A percentile compares a stretch with the other conserved stretches of the same genome.
These are phyloP conservation scores for Chorisops tibialis DNA, from an alignment of 2,888 invertebrate species.

Conservation along the genomic window DNA sequence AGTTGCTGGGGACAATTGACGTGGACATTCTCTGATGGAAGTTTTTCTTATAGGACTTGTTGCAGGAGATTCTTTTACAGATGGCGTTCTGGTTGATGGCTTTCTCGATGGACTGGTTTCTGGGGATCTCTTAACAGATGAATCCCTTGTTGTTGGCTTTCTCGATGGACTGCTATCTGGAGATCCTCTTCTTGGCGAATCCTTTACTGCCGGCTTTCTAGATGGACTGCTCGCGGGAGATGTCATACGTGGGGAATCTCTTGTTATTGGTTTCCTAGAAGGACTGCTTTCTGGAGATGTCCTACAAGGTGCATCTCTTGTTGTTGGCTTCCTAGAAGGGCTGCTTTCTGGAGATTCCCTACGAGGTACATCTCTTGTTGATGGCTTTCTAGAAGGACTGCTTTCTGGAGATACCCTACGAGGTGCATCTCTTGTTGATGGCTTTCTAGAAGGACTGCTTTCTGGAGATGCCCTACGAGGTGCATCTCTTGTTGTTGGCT, in stretches of 20 bases:
- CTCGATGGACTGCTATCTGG: slow-evolving; percentile 32
- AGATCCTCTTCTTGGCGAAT: slow-evolving; percentile 33
- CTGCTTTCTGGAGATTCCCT: background rate
- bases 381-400: background rate
- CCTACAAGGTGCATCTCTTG: slow-evolving; percentile 48
- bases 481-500: background rate
- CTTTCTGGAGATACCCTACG: too few relatives aligned
- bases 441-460: background rate
- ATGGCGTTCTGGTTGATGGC: too few relatives aligned
- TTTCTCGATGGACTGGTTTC: background rate
- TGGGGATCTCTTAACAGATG: slow-evolving; percentile 6
- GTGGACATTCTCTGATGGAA: background rate
- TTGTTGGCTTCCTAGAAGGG: slow-evolving; percentile 34
- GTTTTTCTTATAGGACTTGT: slow-evolving; percentile 25
- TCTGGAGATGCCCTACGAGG: background rate
- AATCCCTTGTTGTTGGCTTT: slow-evolving; percentile 6
- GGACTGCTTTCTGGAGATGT: slow-evolving; percentile 41
- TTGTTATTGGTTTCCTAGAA: slow-evolving; percentile 45
- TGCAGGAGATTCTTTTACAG: slow-evolving; percentile 26
- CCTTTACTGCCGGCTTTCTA: slow-evolving; percentile 38
- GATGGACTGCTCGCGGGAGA: slow-evolving; percentile 44
- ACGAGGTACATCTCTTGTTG: background rate
- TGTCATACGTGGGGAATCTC: slow-evolving; percentile 43
- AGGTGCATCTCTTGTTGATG: background rate
- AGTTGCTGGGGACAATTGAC: too few relatives aligned